A percentile compares a stretch with the other conserved stretches of the same genome.
These are phyloP conservation scores for Mnemiopsis leidyi DNA, from an alignment of 37 sponge, comb jelly and placozoan species.

Conservation along the genomic window DNA sequence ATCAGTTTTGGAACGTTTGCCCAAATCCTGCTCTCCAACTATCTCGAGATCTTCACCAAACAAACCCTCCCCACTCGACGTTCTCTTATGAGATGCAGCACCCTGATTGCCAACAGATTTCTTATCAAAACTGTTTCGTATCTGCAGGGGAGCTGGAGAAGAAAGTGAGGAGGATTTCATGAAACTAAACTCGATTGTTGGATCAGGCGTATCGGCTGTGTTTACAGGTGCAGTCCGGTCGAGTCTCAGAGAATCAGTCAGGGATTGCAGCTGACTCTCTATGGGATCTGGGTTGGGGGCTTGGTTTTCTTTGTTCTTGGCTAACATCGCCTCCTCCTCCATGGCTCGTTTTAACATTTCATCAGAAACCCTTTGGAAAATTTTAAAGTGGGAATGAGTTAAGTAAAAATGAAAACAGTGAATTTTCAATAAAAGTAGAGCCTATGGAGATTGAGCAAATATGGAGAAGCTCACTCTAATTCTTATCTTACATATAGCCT, in stretches of 20 bases:
- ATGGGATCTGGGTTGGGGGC: not conserved
- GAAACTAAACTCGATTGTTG: slow-evolving; percentile 59
- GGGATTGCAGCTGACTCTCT: slow-evolving; percentile 1
- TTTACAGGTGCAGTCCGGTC: not conserved
- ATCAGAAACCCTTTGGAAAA: slow-evolving; percentile 4
- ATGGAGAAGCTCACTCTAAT: too few relatives aligned
- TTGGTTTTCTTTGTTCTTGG: slow-evolving; percentile 9
- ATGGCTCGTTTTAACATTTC: slow-evolving; percentile 3
- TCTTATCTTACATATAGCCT: not conserved
- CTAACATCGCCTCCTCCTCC: slow-evolving; percentile 25
- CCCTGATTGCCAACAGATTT: not conserved
- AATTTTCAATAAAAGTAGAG: not conserved
- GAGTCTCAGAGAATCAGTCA: not conserved
- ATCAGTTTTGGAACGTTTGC: slow-evolving; percentile 26
- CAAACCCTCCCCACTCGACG: not conserved
- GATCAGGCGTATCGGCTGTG: not conserved
- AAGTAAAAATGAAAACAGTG: not conserved
- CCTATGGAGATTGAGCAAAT: too few relatives aligned
- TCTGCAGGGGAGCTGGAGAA: not conserved
- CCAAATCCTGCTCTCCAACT: not conserved
- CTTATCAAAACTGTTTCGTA: slow-evolving; percentile 2
- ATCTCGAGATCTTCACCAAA: not conserved
- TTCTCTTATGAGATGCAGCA: not conserved
- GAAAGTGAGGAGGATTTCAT: not conserved
- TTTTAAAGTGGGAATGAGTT: not conserved